Base-by-base conservation (phyloP, 2,113 vertebrate genomes). In the Solenodon paradoxus region DNA sequence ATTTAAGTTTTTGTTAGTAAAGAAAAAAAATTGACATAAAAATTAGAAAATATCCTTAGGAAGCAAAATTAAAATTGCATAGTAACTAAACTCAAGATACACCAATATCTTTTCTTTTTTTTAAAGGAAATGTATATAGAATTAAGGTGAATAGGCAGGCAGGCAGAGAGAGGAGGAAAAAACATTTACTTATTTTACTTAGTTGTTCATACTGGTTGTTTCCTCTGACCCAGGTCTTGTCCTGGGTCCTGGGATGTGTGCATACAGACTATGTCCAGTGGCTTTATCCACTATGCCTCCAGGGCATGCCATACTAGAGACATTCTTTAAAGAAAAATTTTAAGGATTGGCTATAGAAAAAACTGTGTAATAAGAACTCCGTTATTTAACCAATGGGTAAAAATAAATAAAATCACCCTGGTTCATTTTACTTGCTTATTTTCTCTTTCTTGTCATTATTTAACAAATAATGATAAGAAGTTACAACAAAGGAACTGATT, bases 1-100 rank as follows among this genome's bases (percentile, higher is more conserved):
- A 90, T 98, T 64, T 74, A 83, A 90, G 38, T 63, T 92, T 64
- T 38, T 82, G 59, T 94, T 90, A 92, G 42, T 15, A 93, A 87
- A 71, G n/a, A 79, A 75, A 88, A 64, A 77, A 57, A 53, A 19
- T 28, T 40, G 61, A 5, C 9, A 57, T 81, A 55, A 82, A 84
- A 97, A 55, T 63, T 28, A 88, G 57, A 82, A 78, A 19, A 26
- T 77, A 75, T 59, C 3, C 10, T 82, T 71, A 80, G n/a, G 51
- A 89, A 92, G 59, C 12, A 96, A 92, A 95, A 97, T 59, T 91
- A 86, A 93, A 93, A 32, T 38, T 87, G 26, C 24, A 49, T 12
- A 84, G 22, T 75, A 49, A 87, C 38, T 42, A 80, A 93, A 96
- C 7, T 86, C 42, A 92, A 93, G n/a, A 89, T 5, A 79, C 22